Evolutionary conservation across 92 coral and sea anemone species (phyloP).

Genomic region (Epizoanthus illoricatus): DNA sequence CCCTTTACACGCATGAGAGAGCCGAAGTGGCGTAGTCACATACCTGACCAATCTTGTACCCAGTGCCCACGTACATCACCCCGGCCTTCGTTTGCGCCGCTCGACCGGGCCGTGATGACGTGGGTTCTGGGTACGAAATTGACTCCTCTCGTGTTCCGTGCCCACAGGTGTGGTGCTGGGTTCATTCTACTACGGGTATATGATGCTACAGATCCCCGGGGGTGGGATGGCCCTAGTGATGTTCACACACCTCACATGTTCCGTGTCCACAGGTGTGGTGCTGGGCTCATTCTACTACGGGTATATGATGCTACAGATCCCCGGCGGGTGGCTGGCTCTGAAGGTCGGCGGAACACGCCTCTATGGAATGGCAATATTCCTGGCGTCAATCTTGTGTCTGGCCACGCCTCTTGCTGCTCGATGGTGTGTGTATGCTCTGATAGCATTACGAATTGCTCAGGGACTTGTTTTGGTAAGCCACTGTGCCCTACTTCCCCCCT

Average conservation of each 20-base stretch:
- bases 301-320: constrained; percentile 77
- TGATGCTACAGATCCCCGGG: constrained; percentile 80
- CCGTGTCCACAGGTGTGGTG: constrained; percentile 62
- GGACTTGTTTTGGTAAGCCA: constrained; percentile 82
- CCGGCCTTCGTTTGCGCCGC: too few relatives aligned
- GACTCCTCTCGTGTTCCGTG: too few relatives aligned
- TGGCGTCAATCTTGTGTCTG: constrained; percentile 68
- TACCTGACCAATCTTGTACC: too few relatives aligned
- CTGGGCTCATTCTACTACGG: constrained; percentile 95
- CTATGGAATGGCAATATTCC: constrained; percentile 73
- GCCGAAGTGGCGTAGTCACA: too few relatives aligned
- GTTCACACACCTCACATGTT: too few relatives aligned
- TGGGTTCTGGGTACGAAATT: too few relatives aligned
- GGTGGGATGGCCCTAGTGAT: constrained; percentile 89
- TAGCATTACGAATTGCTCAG: constrained; percentile 66
- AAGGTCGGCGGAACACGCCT: constrained; percentile 82
- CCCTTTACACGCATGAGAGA: too few relatives aligned
- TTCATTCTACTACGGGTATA: constrained; percentile 90
- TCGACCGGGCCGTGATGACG: too few relatives aligned
- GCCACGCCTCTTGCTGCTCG: constrained; percentile 86
- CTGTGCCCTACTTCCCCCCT: too few relatives aligned
- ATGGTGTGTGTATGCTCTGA: constrained; percentile 64
- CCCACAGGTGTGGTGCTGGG: constrained; percentile 81
- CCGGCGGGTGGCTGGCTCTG: constrained; percentile 87
- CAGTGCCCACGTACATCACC: too few relatives aligned